Conservation (phyloP, 2,888 invertebrate species). For the Stenoptilia bipunctidactyla region DNA sequence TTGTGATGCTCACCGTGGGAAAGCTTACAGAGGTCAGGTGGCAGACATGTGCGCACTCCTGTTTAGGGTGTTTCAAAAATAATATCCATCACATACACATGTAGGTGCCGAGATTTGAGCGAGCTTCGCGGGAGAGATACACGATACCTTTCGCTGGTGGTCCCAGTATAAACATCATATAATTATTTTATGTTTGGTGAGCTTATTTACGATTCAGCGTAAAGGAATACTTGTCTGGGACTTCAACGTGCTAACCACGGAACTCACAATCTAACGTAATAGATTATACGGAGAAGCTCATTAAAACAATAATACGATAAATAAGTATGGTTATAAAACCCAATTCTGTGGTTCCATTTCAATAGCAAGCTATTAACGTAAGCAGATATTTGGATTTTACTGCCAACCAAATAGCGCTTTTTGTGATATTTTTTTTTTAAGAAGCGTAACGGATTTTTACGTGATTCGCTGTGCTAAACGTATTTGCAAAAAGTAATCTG, state of each 20-base stretch:
- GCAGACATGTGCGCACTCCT: slow-evolving; percentile 58
- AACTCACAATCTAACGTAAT: slow-evolving; percentile 12
- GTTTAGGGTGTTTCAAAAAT: slow-evolving; percentile 59
- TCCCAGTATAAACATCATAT: slow-evolving; percentile 59
- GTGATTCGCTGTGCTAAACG: slow-evolving; percentile 42
- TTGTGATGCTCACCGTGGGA: slow-evolving; percentile 52
- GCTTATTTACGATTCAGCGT: slow-evolving; percentile 24
- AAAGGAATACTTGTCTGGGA: slow-evolving; percentile 24
- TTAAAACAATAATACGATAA: not conserved
- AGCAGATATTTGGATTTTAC: not conserved
- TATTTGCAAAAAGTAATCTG: slow-evolving; percentile 34
- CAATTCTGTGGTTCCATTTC: slow-evolving; percentile 8
- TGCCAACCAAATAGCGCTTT: not conserved
- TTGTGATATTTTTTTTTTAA: not conserved
- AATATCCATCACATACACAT: slow-evolving; percentile 56
- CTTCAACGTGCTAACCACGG: slow-evolving; percentile 32
- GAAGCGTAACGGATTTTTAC: slow-evolving; percentile 21
- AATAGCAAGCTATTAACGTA: slow-evolving; percentile 4
- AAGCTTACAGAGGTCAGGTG: slow-evolving; percentile 64
- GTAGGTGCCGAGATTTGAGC: slow-evolving; percentile 34
- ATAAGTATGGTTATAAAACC: not conserved
- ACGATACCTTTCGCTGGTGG: slow-evolving; percentile 41
- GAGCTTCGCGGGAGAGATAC: slow-evolving; percentile 53
- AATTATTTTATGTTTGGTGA: slow-evolving; percentile 33
- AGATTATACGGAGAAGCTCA: not conserved